phyloP scores from a whole-genome alignment of 2,113 vertebrate genomes.

The Probosciger aterrimus region DNA sequence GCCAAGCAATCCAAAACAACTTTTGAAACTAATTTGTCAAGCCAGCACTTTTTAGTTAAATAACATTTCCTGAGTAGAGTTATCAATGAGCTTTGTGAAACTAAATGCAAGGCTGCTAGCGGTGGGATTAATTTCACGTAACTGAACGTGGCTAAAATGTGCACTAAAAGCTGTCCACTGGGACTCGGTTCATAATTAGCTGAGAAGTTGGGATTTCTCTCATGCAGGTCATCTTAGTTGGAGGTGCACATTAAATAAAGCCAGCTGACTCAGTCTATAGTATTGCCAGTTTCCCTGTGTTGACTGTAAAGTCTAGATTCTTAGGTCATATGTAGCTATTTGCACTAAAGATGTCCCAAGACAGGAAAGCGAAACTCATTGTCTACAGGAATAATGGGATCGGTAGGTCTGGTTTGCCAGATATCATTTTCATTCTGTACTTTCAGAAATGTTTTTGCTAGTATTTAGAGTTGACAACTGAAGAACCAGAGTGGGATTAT shows the following conservation, averaged over 20 bases:
- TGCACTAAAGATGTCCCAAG: not conserved
- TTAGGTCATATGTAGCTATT: not conserved
- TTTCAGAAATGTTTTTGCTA: not conserved
- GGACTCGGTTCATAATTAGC: not conserved
- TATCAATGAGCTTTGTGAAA: not conserved
- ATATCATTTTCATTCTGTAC: not conserved
- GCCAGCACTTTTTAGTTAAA: not conserved
- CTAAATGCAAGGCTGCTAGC: not conserved
- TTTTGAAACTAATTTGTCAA: not conserved
- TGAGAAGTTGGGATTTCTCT: not conserved
- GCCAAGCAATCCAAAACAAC: not conserved
- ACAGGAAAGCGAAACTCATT: not conserved
- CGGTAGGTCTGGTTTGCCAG: not conserved
- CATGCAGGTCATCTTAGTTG: not conserved
- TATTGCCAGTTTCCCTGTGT: not conserved
- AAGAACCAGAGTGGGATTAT: not conserved
- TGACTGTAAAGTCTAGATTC: not conserved
- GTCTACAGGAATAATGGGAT: not conserved
- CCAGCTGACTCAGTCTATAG: rapidly evolving
- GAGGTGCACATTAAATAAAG: not conserved
- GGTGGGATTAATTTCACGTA: not conserved
- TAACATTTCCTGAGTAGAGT: not conserved
- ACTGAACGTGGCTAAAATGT: not conserved
- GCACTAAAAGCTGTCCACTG: rapidly evolving
- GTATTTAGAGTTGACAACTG: not conserved